Percentiles rank a stretch among this genome's conserved stretches.
Conservation (phyloP, 1,140 invertebrate genomes). For the Rhopalosiphum maidis region DNA sequence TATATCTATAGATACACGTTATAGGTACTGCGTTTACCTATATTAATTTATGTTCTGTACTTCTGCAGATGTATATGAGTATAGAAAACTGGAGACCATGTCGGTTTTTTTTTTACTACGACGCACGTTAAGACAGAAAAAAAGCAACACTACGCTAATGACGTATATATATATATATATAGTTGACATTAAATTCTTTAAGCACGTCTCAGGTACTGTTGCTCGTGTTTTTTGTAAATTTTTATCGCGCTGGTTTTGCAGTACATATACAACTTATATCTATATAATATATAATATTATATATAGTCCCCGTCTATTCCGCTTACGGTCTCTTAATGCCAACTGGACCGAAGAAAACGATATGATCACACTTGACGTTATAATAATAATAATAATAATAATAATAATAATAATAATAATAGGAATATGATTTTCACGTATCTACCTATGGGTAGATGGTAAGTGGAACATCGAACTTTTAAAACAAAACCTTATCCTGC, state of each 20-base stretch:
- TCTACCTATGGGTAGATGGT: background rate
- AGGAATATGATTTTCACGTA: background rate
- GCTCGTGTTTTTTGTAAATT: background rate
- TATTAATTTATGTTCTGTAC: background rate
- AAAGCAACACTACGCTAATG: constrained; percentile 16
- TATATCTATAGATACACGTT: background rate
- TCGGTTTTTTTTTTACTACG: background rate
- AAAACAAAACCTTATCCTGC: background rate
- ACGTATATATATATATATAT: background rate
- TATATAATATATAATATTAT: background rate
- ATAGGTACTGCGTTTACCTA: background rate
- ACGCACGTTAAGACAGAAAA: background rate
- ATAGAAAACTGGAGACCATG: background rate
- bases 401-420: background rate
- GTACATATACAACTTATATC: background rate
- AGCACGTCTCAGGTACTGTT: constrained; percentile 42
- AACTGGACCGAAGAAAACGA: constrained; percentile 4
- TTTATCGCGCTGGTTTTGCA: background rate
- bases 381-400: background rate
- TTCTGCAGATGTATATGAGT: background rate
- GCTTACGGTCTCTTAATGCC: background rate
- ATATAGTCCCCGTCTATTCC: background rate
- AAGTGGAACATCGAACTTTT: background rate
- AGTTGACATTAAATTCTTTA: constrained; percentile 7
- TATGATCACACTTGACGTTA: background rate